These are phyloP conservation scores for Drosophila picticornis DNA, from an alignment of 2,888 invertebrate genomes.

Conservation along the genomic window DNA sequence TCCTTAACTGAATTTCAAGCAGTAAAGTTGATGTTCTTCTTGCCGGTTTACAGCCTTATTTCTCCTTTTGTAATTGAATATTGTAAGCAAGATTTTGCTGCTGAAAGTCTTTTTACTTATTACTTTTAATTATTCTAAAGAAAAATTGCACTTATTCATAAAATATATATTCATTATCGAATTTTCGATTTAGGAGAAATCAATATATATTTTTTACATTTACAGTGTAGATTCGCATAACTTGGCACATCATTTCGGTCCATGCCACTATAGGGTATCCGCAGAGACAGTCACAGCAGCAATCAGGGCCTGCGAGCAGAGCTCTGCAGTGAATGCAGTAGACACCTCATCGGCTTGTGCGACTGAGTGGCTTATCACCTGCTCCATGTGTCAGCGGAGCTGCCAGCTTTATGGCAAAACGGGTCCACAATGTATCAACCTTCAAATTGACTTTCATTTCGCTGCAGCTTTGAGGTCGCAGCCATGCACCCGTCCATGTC, in stretches of 20 bases:
- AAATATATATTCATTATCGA: neutral
- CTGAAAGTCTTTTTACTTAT: neutral
- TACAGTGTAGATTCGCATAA: too few relatives aligned
- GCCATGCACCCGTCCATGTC: conserved; percentile 43
- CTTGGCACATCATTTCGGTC: neutral
- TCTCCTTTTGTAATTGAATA: neutral
- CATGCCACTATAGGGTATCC: conserved; percentile 9
- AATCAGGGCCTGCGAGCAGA: neutral
- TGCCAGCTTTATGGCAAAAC: conserved; percentile 62
- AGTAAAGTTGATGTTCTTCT: neutral
- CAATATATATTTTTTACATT: neutral
- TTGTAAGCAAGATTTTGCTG: neutral
- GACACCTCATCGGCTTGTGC: conserved; percentile 62
- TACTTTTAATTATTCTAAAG: neutral
- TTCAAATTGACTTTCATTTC: conserved; percentile 77
- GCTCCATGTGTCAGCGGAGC: conserved; percentile 66
- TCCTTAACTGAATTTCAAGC: neutral
- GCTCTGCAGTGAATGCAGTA: conserved; percentile 18
- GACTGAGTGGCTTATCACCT: conserved; percentile 74
- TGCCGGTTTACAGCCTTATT: neutral
- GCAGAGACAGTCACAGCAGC: neutral
- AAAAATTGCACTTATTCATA: neutral
- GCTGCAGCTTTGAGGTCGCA: conserved; percentile 76
- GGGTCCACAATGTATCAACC: conserved; percentile 73
- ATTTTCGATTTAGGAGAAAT: neutral